A percentile compares a stretch with the other conserved stretches of the same genome.
Evolutionary conservation across 2,797 vertebrate species (phyloP).

Genomic region (Labroides dimidiatus): DNA sequence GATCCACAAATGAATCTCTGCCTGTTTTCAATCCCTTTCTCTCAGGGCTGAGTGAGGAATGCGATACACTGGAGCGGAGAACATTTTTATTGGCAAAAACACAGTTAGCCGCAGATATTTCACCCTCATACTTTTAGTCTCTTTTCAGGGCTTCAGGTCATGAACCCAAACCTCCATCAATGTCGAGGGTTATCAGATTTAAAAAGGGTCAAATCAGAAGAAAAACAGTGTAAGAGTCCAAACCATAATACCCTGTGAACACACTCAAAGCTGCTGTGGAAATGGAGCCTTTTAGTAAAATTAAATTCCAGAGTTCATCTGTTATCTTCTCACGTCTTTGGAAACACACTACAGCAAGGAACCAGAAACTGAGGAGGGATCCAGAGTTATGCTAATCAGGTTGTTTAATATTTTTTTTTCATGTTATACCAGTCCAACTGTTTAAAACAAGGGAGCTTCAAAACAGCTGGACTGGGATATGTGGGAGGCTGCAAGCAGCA

Average conservation of each 20-base stretch:
- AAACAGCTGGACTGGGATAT: conserved; percentile 22
- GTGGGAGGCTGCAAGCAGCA: conserved; percentile 15
- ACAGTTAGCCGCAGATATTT: conserved; percentile 69
- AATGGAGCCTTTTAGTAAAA: neutral
- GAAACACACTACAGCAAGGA: too few relatives aligned
- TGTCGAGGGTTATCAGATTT: conserved; percentile 32
- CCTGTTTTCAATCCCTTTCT: conserved; percentile 75
- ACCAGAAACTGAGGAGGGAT: too few relatives aligned
- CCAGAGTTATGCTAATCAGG: neutral
- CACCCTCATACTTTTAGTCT: conserved; percentile 29
- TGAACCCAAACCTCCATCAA: conserved; percentile 29
- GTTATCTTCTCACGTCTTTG: neutral
- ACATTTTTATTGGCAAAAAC: conserved; percentile 71
- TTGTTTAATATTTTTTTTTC: neutral
- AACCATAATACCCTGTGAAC: conserved; percentile 1
- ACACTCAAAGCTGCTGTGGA: neutral
- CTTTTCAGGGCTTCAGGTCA: conserved; percentile 29
- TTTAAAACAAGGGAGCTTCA: conserved; percentile 4
- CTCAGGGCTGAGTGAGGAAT: conserved; percentile 61
- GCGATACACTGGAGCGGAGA: conserved; percentile 59
- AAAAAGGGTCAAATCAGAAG: conserved; percentile 22
- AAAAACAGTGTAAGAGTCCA: conserved; percentile 24
- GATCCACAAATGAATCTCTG: conserved; percentile 63
- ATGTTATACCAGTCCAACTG: neutral
- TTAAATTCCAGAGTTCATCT: conserved; percentile 5